phyloP scores from a whole-genome alignment of 2,113 vertebrate genomes.

The Oplegnathus fasciatus region DNA sequence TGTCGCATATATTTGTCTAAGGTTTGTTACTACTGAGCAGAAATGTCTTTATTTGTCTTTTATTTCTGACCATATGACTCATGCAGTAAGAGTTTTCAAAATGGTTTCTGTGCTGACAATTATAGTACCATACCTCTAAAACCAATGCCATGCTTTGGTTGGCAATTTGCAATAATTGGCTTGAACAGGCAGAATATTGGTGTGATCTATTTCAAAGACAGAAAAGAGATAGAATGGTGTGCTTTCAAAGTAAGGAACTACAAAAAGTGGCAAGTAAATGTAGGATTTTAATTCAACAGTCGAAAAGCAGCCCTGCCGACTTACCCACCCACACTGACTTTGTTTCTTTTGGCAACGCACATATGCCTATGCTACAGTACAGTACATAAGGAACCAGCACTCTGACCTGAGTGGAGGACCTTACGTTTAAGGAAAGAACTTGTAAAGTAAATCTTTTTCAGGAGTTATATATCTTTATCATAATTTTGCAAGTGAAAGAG shows the following conservation, averaged over 20 bases:
- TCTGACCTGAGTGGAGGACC: background rate
- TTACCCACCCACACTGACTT: background rate
- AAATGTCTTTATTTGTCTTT: too few relatives aligned
- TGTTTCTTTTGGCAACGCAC: slow-evolving; percentile 2
- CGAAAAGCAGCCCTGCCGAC: background rate
- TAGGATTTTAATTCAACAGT: background rate
- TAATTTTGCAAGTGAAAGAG: background rate
- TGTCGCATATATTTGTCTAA: too few relatives aligned
- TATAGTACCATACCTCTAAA: background rate
- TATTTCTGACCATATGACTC: too few relatives aligned
- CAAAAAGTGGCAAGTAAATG: background rate
- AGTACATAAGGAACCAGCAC: background rate
- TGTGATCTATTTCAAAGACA: background rate
- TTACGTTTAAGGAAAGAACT: background rate
- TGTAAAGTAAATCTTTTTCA: background rate
- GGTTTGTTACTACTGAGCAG: too few relatives aligned
- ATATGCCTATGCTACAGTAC: background rate
- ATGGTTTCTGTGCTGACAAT: background rate
- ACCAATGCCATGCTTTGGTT: background rate
- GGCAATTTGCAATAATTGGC: background rate
- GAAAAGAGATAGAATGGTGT: background rate
- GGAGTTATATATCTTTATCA: background rate
- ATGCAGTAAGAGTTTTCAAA: too few relatives aligned
- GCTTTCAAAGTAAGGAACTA: background rate
- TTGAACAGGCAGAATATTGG: background rate